phyloP scores from a whole-genome alignment of 2,113 vertebrate genomes.

The Bambusicola thoracicus region DNA sequence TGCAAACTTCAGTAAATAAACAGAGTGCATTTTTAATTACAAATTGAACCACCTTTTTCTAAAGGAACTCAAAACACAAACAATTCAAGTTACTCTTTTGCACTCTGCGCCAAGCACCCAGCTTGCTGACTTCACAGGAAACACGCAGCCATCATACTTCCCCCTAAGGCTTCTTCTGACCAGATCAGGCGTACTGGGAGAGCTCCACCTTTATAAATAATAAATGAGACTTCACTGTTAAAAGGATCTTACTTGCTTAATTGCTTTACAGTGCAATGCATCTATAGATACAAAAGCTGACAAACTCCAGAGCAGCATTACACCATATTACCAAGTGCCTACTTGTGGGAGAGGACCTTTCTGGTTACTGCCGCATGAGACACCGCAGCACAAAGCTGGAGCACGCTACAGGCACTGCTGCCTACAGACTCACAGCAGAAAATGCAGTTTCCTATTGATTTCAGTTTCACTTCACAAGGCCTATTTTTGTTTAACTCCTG shows the following conservation, averaged over 20 bases:
- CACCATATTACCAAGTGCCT: neutral
- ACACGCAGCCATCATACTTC: neutral
- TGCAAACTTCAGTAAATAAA: neutral
- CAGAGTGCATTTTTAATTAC: neutral
- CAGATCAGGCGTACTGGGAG: neutral
- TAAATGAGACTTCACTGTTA: neutral
- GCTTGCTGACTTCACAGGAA: neutral
- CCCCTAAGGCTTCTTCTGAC: neutral
- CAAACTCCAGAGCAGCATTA: neutral
- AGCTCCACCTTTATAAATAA: neutral
- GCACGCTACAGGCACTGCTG: accelerated
- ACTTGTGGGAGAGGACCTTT: neutral
- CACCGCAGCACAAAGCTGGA: neutral
- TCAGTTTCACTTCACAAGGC: neutral
- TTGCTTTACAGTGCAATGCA: neutral
- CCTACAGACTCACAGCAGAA: neutral
- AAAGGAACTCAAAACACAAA: neutral
- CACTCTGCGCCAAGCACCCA: neutral
- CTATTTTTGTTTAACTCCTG: neutral
- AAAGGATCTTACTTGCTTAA: neutral
- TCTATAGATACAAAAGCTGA: neutral
- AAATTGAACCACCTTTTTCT: neutral
- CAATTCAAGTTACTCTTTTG: neutral
- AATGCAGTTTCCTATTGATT: neutral
- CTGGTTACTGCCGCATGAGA: neutral